phyloP scores from a whole-genome alignment of 2,888 invertebrate genomes.

The Limnephilus lunatus region DNA sequence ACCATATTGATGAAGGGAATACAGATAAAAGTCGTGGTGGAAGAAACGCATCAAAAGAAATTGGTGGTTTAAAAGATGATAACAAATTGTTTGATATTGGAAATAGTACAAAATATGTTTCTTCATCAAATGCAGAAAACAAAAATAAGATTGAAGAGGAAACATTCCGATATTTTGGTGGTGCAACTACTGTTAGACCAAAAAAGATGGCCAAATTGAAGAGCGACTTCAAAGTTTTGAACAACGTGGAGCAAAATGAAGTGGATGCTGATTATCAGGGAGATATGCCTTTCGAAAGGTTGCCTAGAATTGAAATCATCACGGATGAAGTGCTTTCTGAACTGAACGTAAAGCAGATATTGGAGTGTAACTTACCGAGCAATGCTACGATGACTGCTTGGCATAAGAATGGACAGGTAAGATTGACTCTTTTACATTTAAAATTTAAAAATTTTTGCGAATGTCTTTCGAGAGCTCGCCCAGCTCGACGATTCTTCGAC shows the following conservation, averaged over 20 bases:
- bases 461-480: no score
- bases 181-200: background rate
- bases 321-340: slow-evolving; percentile 63
- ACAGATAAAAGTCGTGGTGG: background rate
- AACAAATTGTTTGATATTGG: background rate
- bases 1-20: background rate
- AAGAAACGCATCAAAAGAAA: background rate
- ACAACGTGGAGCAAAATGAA: slow-evolving; percentile 20
- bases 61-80: background rate
- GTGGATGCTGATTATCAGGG: slow-evolving; percentile 57
- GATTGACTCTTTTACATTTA: background rate
- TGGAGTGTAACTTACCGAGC: slow-evolving; percentile 63
- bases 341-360: slow-evolving; percentile 63
- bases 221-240: background rate
- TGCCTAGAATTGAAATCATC: slow-evolving; percentile 60
- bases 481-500: no score
- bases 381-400: slow-evolving; percentile 63
- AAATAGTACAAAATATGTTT: background rate
- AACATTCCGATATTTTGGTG: background rate
- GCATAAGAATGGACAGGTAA: slow-evolving; percentile 64
- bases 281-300: slow-evolving; percentile 62
- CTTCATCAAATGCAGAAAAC: background rate
- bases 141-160: background rate
- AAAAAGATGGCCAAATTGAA: background rate
- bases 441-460: no score